phyloP scores from a whole-genome alignment of 2,888 invertebrate genomes.

The Amitus sp. region DNA sequence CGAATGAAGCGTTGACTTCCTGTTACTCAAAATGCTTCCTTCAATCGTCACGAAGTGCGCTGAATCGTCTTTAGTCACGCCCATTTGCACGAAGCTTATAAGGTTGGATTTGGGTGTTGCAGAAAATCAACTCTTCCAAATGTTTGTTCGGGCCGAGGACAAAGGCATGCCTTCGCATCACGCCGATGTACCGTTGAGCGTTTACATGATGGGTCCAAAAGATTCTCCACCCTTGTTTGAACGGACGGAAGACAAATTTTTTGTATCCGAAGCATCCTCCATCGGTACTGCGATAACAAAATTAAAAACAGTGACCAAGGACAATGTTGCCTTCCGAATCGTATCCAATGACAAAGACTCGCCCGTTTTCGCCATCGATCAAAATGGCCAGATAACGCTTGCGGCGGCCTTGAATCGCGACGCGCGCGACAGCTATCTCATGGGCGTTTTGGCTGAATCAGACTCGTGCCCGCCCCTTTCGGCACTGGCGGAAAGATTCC shows the following conservation, averaged over 20 bases:
- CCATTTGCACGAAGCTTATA: background rate
- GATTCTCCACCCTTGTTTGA: conserved; percentile 80
- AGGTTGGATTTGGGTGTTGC: conserved; percentile 43
- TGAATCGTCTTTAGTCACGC: too few species aligned
- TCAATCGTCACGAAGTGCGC: too few species aligned
- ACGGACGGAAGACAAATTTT: conserved; percentile 79
- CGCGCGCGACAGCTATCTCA: conserved; percentile 73
- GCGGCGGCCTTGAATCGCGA: conserved; percentile 83
- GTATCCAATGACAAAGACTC: conserved; percentile 71
- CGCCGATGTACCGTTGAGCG: conserved; percentile 83
- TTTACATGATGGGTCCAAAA: conserved; percentile 78
- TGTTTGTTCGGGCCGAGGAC: conserved; percentile 90
- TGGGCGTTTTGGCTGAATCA: conserved; percentile 79
- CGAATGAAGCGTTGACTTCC: too few species aligned
- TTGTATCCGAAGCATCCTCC: conserved; percentile 80
- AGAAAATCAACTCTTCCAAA: conserved; percentile 84
- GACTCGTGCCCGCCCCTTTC: conserved; percentile 78
- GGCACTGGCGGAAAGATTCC: conserved; percentile 75
- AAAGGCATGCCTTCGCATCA: conserved; percentile 79
- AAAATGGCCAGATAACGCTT: conserved; percentile 78
- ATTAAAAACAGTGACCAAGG: conserved; percentile 73
- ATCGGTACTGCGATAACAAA: conserved; percentile 77
- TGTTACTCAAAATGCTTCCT: too few species aligned
- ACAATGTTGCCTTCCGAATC: conserved; percentile 72
- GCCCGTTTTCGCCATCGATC: conserved; percentile 77